Evolutionary conservation across 2,797 vertebrate species (phyloP).

Genomic region (Gallirallus australis): DNA sequence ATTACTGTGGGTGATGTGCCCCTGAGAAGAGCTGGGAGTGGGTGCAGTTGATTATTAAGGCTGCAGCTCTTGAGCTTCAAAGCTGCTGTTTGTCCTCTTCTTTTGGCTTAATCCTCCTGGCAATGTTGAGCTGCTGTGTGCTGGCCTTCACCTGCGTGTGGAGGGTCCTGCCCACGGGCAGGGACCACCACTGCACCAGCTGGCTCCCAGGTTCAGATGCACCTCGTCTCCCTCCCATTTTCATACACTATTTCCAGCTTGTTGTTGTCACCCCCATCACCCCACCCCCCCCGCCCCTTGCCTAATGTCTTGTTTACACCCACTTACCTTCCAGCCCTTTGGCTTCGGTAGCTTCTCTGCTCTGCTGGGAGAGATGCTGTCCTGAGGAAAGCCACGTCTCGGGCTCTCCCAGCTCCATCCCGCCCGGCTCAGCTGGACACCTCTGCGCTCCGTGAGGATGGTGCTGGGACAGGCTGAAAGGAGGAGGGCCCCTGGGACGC

Average conservation of each 20-base stretch:
- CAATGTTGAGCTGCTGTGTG: background rate
- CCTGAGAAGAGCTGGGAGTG: background rate
- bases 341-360: background rate
- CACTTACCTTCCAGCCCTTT: background rate
- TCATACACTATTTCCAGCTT: background rate
- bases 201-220: rapidly evolving
- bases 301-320: background rate
- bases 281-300: background rate
- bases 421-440: background rate
- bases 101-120: background rate
- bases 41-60: background rate
- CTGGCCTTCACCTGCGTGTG: rapidly evolving
- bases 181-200: background rate
- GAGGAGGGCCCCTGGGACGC: background rate
- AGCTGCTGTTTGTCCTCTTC: background rate
- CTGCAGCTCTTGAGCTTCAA: background rate
- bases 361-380: background rate
- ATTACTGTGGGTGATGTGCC: background rate
- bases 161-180: background rate
- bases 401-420: background rate
- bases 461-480: background rate
- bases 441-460: rapidly evolving
- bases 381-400: background rate
- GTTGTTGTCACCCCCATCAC: background rate
- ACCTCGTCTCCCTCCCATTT: background rate